phyloP scores from a whole-genome alignment of 2,113 vertebrate genomes.

The Chionodraco myersi region DNA sequence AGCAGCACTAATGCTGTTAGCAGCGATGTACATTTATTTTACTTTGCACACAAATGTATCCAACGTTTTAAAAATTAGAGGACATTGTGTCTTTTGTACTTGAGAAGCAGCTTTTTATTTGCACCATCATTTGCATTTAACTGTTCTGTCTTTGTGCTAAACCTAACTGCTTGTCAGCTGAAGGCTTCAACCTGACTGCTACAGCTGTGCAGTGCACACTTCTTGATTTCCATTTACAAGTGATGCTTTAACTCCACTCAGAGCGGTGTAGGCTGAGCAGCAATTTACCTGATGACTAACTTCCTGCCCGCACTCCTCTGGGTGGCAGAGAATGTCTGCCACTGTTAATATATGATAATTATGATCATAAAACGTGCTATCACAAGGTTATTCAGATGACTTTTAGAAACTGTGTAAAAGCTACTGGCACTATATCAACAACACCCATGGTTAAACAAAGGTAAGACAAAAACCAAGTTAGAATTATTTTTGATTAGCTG shows the following conservation, averaged over 20 bases:
- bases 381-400: constrained; percentile 7
- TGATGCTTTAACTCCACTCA: constrained; percentile 5
- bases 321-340: constrained; percentile 14
- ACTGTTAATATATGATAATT: constrained; percentile 5
- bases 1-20: not conserved
- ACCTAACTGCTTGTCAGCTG: not conserved
- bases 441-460: constrained; percentile 3
- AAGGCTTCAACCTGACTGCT: constrained; percentile 10
- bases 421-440: not conserved
- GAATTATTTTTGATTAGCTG: constrained; percentile 6
- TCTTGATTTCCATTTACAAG: constrained; percentile 16
- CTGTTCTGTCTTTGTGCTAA: not conserved
- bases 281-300: constrained; percentile 36
- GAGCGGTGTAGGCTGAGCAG: not conserved
- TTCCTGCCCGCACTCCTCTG: constrained; percentile 14
- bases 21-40: no score
- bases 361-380: not conserved
- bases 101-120: not conserved
- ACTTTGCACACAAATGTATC: no score
- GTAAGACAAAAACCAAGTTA: not conserved
- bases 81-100: no score
- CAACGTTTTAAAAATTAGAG: no score
- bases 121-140: not conserved
- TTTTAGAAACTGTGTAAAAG: constrained; percentile 4
- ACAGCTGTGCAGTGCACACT: constrained; percentile 4